phyloP scores from a whole-genome alignment of 2,113 vertebrate genomes.

The Propithecus coquereli region DNA sequence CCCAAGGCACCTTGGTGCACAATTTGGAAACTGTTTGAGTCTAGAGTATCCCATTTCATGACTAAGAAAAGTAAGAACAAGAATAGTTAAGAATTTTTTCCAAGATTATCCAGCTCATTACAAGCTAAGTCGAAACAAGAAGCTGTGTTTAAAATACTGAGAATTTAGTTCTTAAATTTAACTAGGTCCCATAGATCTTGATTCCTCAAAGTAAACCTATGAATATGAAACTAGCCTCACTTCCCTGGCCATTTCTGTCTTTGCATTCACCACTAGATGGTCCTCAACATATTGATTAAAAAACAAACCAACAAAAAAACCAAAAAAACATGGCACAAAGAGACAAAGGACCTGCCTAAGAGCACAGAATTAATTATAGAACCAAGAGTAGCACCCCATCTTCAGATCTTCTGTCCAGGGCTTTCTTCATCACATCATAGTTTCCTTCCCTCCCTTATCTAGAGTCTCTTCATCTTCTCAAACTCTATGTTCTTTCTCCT shows the following conservation, averaged over 20 bases:
- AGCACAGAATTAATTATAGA: neutral
- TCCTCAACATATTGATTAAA: neutral
- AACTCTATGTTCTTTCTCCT: neutral
- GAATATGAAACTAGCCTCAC: neutral
- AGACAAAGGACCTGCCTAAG: neutral
- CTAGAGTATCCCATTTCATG: neutral
- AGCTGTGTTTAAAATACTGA: neutral
- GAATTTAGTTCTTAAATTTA: conserved; percentile 18
- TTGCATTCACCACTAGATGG: neutral
- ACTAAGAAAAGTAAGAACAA: neutral
- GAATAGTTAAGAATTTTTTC: neutral
- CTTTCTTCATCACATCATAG: neutral
- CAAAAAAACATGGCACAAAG: neutral
- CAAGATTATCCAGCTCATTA: neutral
- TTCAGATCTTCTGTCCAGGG: neutral
- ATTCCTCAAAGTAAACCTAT: neutral
- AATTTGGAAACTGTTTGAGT: neutral
- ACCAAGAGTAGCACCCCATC: neutral
- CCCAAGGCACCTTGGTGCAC: neutral
- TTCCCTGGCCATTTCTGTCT: neutral
- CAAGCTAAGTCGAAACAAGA: neutral
- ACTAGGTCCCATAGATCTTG: neutral
- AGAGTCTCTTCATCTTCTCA: neutral
- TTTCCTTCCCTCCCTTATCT: neutral
- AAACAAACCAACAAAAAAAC: neutral